Evolutionary conservation across 1,140 invertebrate genomes (phyloP).

Genomic region (Frieseomelitta varia): DNA sequence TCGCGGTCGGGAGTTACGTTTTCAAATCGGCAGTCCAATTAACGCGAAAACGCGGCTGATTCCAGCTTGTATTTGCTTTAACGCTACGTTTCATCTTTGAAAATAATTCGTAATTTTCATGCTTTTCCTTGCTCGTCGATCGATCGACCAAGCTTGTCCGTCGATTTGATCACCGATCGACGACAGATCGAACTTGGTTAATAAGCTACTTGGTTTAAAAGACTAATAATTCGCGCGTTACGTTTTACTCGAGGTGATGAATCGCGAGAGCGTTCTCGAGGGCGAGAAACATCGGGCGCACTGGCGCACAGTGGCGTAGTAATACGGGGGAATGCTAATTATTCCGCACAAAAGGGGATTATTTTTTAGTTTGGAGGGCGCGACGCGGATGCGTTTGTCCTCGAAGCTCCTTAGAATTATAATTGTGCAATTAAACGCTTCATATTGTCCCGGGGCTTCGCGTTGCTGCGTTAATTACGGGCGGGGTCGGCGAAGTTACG

Average conservation of each 20-base stretch:
- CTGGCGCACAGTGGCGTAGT: background rate
- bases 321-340: conserved; percentile 3
- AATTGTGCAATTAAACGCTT: conserved; percentile 21
- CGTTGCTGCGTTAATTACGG: conserved; percentile 7
- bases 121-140: no score
- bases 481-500: background rate
- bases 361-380: background rate
- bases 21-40: conserved; percentile 11
- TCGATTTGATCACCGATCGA: no score
- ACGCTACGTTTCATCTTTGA: background rate
- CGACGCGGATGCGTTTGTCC: background rate
- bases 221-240: no score
- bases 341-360: conserved; percentile 4
- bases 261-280: no score
- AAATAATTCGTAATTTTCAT: no score
- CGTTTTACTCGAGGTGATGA: background rate
- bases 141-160: no score
- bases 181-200: no score
- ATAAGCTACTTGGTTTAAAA: no score
- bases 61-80: conserved; percentile 14
- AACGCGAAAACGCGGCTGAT: background rate
- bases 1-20: background rate
- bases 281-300: background rate
- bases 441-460: background rate
- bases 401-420: conserved; percentile 12